phyloP scores from a whole-genome alignment of 2,797 vertebrate species.

The Menidia menidia region DNA sequence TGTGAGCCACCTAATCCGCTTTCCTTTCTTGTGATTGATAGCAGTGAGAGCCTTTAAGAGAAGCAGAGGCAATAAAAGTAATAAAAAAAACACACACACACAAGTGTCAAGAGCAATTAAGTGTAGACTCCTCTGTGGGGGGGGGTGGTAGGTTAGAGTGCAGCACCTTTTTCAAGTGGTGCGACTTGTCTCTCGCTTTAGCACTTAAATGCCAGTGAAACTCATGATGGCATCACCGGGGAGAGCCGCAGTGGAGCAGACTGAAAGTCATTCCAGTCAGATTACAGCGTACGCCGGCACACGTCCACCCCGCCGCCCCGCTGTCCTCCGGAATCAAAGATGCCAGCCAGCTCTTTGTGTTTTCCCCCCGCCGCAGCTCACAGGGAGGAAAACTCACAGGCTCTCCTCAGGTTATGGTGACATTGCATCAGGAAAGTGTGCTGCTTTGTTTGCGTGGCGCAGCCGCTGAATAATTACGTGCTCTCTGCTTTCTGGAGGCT shows the following conservation, averaged over 20 bases:
- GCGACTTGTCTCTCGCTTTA: conserved; percentile 10
- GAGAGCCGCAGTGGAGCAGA: conserved; percentile 4
- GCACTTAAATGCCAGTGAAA: conserved; percentile 18
- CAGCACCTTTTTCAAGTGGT: conserved; percentile 23
- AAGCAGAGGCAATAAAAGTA: neutral
- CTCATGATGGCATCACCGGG: conserved; percentile 26
- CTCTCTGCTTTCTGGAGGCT: conserved; percentile 11
- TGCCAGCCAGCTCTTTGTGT: conserved; percentile 18
- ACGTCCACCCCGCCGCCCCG: neutral
- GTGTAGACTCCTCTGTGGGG: neutral
- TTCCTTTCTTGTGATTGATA: neutral
- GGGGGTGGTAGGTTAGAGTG: neutral
- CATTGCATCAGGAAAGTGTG: conserved; percentile 43
- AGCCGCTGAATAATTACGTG: conserved; percentile 34
- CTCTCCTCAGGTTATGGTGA: conserved; percentile 46
- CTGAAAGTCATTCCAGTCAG: conserved; percentile 13
- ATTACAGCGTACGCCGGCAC: neutral
- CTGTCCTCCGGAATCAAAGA: conserved; percentile 29
- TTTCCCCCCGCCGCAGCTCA: conserved; percentile 27
- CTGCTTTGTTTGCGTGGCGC: conserved; percentile 30
- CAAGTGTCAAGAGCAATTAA: conserved; percentile 27
- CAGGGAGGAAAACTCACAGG: conserved; percentile 11
- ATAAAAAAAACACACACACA: neutral
- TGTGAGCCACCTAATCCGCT: neutral
- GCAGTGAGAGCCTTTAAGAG: neutral